phyloP scores from a whole-genome alignment of 2,113 vertebrate species.

The Orientallactaga bullata region DNA sequence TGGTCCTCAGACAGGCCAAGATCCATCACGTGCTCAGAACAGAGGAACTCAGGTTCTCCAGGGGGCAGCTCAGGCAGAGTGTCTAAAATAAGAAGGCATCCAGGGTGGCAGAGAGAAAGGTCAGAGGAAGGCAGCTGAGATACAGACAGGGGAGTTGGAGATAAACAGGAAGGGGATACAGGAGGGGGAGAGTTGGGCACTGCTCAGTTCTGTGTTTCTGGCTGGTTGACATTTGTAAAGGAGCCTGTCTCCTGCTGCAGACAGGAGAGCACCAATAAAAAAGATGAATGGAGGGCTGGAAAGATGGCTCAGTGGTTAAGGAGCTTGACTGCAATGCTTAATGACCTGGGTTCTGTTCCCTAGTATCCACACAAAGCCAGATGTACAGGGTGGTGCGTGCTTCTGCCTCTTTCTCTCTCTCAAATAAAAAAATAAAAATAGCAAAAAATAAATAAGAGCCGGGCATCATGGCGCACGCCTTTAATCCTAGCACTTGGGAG shows the following conservation, averaged over 20 bases:
- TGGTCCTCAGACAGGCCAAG: slow-evolving; percentile 96
- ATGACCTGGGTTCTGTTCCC: too few relatives aligned
- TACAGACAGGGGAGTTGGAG: neutral
- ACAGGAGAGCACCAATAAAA: neutral
- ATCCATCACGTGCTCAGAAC: slow-evolving; percentile 91
- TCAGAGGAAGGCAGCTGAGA: neutral
- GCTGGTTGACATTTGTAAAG: neutral
- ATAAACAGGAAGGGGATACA: neutral
- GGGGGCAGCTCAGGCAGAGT: slow-evolving; percentile 84
- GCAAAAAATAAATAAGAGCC: too few relatives aligned
- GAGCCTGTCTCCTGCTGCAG: neutral
- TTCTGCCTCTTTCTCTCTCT: too few relatives aligned
- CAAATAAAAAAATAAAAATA: too few relatives aligned
- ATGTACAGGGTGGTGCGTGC: too few relatives aligned
- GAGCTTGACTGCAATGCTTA: too few relatives aligned
- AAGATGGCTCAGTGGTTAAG: too few relatives aligned
- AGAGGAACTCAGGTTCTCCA: slow-evolving; percentile 84
- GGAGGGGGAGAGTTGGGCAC: neutral
- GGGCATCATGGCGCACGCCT: too few relatives aligned
- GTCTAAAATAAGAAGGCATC: slow-evolving; percentile 81
- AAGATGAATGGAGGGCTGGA: neutral
- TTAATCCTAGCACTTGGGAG: too few relatives aligned
- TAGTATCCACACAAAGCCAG: too few relatives aligned
- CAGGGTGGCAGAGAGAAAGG: neutral
- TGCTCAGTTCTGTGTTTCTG: neutral